A percentile compares a stretch with the other conserved stretches of the same genome.
Evolutionary conservation across 2,888 invertebrate genomes (phyloP).

Genomic region (Drosophila borealis): DNA sequence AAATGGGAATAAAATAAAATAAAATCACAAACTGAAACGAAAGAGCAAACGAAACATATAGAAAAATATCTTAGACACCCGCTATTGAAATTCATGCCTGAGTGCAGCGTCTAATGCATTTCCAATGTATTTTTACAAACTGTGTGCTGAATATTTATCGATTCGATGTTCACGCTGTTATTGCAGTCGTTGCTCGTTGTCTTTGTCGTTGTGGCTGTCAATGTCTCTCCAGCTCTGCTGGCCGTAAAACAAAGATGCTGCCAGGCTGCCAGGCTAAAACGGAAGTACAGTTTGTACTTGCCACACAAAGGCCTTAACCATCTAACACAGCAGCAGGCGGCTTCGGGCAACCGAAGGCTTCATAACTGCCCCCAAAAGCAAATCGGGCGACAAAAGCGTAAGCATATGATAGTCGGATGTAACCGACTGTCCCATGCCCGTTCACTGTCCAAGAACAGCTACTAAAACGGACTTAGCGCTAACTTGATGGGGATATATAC

Average conservation of each 20-base stretch:
- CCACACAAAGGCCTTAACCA: constrained; percentile 63
- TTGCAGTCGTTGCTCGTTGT: background rate
- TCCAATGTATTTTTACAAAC: constrained; percentile 74
- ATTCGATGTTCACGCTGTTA: constrained; percentile 50
- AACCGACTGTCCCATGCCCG: no score
- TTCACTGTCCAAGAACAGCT: no score
- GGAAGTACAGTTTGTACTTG: constrained; percentile 76
- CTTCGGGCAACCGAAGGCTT: constrained; percentile 23
- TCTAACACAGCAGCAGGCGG: constrained; percentile 27
- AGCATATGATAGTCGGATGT: no score
- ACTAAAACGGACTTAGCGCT: no score
- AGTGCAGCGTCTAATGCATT: constrained; percentile 73
- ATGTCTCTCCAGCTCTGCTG: constrained; percentile 15
- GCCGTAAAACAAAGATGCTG: constrained; percentile 61
- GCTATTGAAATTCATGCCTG: constrained; percentile 69
- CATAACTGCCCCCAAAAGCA: constrained; percentile 16
- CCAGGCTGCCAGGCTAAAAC: constrained; percentile 38
- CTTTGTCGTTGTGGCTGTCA: constrained; percentile 20
- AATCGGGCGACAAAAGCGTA: constrained; percentile 15
- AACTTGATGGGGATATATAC: no score
- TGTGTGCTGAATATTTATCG: constrained; percentile 74
- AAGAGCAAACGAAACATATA: constrained; percentile 31
- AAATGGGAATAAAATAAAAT: background rate
- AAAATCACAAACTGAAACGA: constrained; percentile 20
- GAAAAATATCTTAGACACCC: constrained; percentile 24